Base-by-base conservation (phyloP, 2,888 invertebrate species). In the Cephus pygmeus region DNA sequence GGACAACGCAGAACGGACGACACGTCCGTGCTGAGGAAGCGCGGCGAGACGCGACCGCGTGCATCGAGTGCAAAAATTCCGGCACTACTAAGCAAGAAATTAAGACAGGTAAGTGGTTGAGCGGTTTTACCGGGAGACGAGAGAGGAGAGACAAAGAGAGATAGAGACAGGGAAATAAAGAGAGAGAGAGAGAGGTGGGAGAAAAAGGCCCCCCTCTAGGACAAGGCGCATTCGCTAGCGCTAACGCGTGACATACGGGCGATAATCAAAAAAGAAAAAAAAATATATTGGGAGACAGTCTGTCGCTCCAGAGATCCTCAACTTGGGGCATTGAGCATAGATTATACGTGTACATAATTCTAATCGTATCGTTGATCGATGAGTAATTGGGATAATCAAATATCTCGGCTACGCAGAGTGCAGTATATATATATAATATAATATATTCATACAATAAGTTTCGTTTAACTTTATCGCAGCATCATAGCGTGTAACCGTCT, bases 21-120 rank as follows among this genome's bases (percentile, higher is more conserved):
- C 56, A 56, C 56, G 56, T 56, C 56, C 56, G 56, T 56, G 56
- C 56, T 56, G 56, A 56, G 56, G 56, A 56, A 56, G 56, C 56
- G 56, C 56, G 56, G 56, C 56, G 56, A 56, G 56, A 31, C 71
- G 71, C 71, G 12, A 12, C 33, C 71, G 71, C 71, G 71, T 71
- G 71, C 71, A 71, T 31, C 71, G 71, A 71, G 71, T 81, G 85
- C 82, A 84, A 83, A 86, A 86, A 86, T 86, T 80, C 83, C 83
- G 77, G 73, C 76, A 76, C 80, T 76, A 79, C 79, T 82, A 80
- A 81, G 80, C 79, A 79, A 82, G 86, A 85, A 85, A 86, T 86
- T 85, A 84, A 82, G 84, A 81, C 71, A 71, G 71, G 71, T 71
- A 71, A 71, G 71, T 34, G 30, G 15, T 12, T 31, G 33, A 71